Evolutionary conservation across 2,113 vertebrate species (phyloP).

Genomic region (Pseudorasbora parva): DNA sequence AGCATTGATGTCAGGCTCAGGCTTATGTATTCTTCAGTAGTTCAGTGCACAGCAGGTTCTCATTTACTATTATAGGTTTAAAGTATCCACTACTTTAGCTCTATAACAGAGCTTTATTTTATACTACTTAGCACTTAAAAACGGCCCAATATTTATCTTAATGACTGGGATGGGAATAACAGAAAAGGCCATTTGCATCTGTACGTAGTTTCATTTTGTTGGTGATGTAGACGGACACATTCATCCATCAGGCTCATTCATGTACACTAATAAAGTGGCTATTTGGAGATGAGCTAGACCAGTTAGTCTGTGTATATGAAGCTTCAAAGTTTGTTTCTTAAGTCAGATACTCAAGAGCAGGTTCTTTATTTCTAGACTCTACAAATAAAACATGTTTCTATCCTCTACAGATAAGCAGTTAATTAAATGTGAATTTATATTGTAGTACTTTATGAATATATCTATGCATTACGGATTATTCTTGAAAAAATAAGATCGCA

Average conservation of each 20-base stretch:
- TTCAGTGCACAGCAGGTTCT: background rate
- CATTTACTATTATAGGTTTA: background rate
- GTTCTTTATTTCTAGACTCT: background rate
- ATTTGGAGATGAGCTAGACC: constrained; percentile 3
- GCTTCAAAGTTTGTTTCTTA: background rate
- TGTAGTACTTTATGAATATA: constrained; percentile 5
- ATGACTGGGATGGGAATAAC: background rate
- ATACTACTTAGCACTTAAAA: background rate
- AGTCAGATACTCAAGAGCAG: background rate
- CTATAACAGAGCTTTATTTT: constrained; percentile 16
- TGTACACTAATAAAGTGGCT: constrained; percentile 8
- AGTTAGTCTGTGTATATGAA: background rate
- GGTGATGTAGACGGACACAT: background rate
- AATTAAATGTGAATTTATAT: constrained; percentile 50
- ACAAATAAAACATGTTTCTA: constrained; percentile 26
- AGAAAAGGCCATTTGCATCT: background rate
- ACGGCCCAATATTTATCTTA: background rate
- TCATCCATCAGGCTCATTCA: background rate
- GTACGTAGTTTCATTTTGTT: background rate
- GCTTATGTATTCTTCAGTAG: constrained; percentile 13
- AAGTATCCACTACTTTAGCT: constrained; percentile 17
- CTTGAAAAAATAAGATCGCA: constrained; percentile 12
- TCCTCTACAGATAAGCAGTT: constrained; percentile 1
- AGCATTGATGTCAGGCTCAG: background rate
- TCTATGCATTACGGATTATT: constrained; percentile 31